Conservation (phyloP, 1,140 invertebrate species). For the Vanessa atalanta region DNA sequence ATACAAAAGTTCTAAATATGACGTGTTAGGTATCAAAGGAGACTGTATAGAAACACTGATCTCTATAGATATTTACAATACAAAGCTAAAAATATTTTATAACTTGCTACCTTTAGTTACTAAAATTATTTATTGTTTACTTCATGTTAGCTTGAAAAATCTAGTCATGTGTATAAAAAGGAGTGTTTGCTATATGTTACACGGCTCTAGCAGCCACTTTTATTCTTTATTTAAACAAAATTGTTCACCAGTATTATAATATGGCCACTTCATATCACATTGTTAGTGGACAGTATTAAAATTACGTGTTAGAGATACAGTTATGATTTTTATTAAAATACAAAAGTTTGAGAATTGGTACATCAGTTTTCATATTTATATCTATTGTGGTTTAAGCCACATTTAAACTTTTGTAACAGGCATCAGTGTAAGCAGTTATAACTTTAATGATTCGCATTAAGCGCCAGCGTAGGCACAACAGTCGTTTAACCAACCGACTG, state of each 20-base stretch:
- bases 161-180: constrained; percentile 24
- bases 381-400: not conserved
- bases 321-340: constrained; percentile 18
- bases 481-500: not conserved
- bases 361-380: constrained; percentile 1
- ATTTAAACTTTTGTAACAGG: constrained; percentile 9
- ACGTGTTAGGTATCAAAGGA: constrained; percentile 74
- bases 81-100: constrained; percentile 70
- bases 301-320: constrained; percentile 22
- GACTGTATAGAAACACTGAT: constrained; percentile 74
- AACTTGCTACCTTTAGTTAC: constrained; percentile 61
- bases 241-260: constrained; percentile 19
- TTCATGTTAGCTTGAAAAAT: constrained; percentile 34
- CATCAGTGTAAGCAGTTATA: constrained; percentile 1
- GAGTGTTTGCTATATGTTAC: constrained; percentile 7
- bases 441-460: constrained; percentile 4
- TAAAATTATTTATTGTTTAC: constrained; percentile 58
- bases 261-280: constrained; percentile 40
- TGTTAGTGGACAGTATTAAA: constrained; percentile 33
- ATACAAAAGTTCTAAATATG: constrained; percentile 74
- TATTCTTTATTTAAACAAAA: constrained; percentile 7
- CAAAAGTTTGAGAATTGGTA: constrained; percentile 6
- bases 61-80: constrained; percentile 73
- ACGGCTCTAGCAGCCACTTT: not conserved
- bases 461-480: not conserved